Evolutionary conservation across 2,797 vertebrate species (phyloP).

Genomic region (Centropyge bicolor): DNA sequence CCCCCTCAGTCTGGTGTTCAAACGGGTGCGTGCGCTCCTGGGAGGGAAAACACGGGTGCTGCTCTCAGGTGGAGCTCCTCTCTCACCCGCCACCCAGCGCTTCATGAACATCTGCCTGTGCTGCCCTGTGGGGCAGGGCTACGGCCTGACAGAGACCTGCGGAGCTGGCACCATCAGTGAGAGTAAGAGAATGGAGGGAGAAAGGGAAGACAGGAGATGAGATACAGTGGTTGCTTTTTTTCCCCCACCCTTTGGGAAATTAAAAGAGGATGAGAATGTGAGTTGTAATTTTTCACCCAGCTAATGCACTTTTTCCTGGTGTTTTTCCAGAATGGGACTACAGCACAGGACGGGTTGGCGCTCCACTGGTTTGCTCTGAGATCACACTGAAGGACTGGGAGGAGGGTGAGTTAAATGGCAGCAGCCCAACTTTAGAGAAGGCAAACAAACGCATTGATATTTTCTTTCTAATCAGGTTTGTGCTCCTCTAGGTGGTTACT

Average conservation of each 20-base stretch:
- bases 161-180: constrained; percentile 96
- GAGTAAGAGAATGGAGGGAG: constrained; percentile 79
- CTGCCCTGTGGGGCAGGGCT: constrained; percentile 97
- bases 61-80: constrained; percentile 94
- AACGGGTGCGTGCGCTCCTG: constrained; percentile 91
- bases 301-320: constrained; percentile 3
- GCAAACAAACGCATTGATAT: accelerated
- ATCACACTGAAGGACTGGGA: constrained; percentile 95
- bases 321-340: constrained; percentile 91
- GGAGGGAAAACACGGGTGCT: constrained; percentile 93
- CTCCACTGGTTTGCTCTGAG: constrained; percentile 95
- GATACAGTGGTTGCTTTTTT: not conserved
- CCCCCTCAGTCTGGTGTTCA: constrained; percentile 90
- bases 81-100: constrained; percentile 94
- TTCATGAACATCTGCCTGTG: constrained; percentile 99
- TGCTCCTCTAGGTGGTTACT: constrained; percentile 90
- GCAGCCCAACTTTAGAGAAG: not conserved
- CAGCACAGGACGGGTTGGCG: constrained; percentile 95
- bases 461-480: not conserved
- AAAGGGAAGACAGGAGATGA: not conserved
- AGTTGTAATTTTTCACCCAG: not conserved
- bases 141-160: constrained; percentile 96
- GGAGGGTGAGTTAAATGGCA: constrained; percentile 88
- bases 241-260: constrained; percentile 1
- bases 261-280: not conserved